These are phyloP conservation scores for Caracal caracal DNA, from an alignment of 2,113 vertebrate genomes.

Conservation along the genomic window DNA sequence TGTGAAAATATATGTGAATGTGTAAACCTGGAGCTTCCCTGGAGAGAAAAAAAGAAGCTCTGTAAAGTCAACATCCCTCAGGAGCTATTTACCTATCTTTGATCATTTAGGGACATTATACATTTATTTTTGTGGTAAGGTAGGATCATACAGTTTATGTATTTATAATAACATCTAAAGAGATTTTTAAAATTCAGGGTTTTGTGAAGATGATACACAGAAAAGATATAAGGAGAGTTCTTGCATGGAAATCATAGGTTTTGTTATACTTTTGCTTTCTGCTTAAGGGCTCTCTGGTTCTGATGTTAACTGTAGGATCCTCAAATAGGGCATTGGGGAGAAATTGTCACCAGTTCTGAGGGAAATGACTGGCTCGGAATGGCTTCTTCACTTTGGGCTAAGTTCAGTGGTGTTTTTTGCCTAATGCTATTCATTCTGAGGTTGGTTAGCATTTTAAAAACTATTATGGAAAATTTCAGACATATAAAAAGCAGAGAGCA, in stretches of 20 bases:
- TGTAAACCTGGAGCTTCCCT: not conserved
- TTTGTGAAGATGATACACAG: not conserved
- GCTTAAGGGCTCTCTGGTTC: not conserved
- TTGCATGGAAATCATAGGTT: not conserved
- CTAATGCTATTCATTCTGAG: not conserved
- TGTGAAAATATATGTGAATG: not conserved
- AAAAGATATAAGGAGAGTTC: not conserved
- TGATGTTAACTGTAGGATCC: not conserved
- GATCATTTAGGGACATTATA: not conserved
- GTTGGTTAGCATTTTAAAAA: not conserved
- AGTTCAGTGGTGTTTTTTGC: not conserved
- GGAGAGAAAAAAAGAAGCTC: not conserved
- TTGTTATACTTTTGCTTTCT: not conserved
- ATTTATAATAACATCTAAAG: slow-evolving; percentile 9
- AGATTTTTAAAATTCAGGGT: not conserved
- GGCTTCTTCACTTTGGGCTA: not conserved
- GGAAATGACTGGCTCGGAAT: not conserved
- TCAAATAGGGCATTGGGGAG: not conserved
- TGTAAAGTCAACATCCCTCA: not conserved
- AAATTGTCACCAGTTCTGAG: not conserved
- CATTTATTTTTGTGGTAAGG: not conserved
- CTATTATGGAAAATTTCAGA: not conserved
- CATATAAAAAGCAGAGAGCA: not conserved
- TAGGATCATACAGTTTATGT: not conserved
- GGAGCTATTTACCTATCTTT: not conserved